Evolutionary conservation across 37 sponge, comb jelly and placozoan species (phyloP), one percentile per base, ranked within the genome.

Genomic region (Dysidea cf. avara): DNA sequence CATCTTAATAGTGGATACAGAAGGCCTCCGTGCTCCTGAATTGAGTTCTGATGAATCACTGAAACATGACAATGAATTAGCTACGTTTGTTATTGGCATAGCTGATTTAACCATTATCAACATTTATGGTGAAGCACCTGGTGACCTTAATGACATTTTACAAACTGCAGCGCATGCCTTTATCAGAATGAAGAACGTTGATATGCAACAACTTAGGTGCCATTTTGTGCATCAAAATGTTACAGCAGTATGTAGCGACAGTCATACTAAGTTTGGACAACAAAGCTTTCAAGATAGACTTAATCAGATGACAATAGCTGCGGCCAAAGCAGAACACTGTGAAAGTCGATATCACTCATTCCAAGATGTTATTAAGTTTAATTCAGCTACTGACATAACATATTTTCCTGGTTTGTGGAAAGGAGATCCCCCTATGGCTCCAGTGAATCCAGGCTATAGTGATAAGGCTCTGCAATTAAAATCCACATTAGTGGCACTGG

Each of bases 381-480:
- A 68, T 26, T 30, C 46, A 20, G 11, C 33, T 5, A 17, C 43
- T 7, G 69, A 68, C 48, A 50, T 68, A 2, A 24, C 48, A 16
- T 68, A 68, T 39, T 68, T 68, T 12, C 69, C 69, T 48, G 20
- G 51, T 39, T 30, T 68, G 43, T 68, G 25, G 24, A 7, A 34
- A 18, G 69, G 69, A 34, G 48, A 68, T 13, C 69, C 69, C 9
- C 69, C 69, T 6, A 68, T 68, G 69, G 69, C 69, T 39, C 69
- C 69, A 18, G 69, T 68, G 26, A 68, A 68, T 47, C 4, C 4
- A 3, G 29, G 24, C 48, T 68, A 68, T 39, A 68, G 69, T 37
- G 20, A 20, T 18, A 18, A 68, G 11, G 43, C 47, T 18, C 38
- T 68, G 6, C 22, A 68, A 48, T 34, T 68, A 29, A 68, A 68